These are phyloP conservation scores for Noctua janthina DNA, from an alignment of 2,888 invertebrate genomes.

Conservation along the genomic window DNA sequence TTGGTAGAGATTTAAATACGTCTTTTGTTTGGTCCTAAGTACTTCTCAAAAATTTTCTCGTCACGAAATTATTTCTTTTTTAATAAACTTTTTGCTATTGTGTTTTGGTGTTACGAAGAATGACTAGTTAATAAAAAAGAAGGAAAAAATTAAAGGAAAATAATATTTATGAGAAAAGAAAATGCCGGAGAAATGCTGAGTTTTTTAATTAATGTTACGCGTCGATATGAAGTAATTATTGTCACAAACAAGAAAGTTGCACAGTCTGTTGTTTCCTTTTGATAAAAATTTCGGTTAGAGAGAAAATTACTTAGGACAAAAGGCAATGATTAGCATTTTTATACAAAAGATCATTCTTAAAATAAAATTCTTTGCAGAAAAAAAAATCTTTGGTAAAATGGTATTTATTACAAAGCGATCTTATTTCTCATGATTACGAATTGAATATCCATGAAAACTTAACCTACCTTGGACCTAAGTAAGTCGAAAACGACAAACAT, in stretches of 20 bases:
- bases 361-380: conserved; percentile 4
- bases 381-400: background rate
- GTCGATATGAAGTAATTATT: conserved; percentile 46
- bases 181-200: conserved; percentile 28
- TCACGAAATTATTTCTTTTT: conserved; percentile 24
- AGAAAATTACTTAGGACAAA: conserved; percentile 33
- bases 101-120: conserved; percentile 33
- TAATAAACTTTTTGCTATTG: conserved; percentile 42
- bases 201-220: conserved; percentile 48
- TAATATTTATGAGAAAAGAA: conserved; percentile 38
- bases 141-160: conserved; percentile 33
- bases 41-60: conserved; percentile 8
- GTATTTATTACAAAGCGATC: background rate
- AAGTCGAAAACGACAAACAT: too few relatives aligned
- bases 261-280: conserved; percentile 29
- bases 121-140: conserved; percentile 32
- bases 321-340: conserved; percentile 36
- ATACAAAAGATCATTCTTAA: conserved; percentile 20
- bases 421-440: background rate
- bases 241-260: conserved; percentile 38
- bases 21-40: conserved; percentile 8
- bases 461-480: too few relatives aligned
- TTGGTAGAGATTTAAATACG: conserved; percentile 10
- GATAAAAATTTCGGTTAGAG: conserved; percentile 2
- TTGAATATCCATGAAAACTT: background rate